Conservation (phyloP, 2,888 invertebrate species). For the Entomobrya proxima region DNA sequence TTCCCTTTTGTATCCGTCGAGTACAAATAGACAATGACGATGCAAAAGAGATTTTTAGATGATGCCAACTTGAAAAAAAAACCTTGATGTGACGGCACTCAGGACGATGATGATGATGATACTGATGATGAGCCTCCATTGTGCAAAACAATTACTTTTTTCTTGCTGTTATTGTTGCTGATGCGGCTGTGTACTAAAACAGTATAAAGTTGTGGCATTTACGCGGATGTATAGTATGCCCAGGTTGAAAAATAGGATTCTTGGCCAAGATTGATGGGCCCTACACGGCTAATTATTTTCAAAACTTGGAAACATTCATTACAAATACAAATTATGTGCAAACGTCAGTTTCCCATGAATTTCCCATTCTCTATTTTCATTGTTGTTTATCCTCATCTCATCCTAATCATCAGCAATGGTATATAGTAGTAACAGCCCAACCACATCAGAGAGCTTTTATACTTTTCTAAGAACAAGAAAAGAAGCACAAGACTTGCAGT, state of each 20-base stretch:
- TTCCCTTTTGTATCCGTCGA: background rate
- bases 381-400: slow-evolving; percentile 43
- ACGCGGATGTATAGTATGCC: background rate
- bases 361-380: slow-evolving; percentile 58
- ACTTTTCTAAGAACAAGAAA: slow-evolving; percentile 42
- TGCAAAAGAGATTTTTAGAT: background rate
- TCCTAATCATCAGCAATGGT: background rate
- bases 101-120: too few relatives aligned
- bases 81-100: background rate
- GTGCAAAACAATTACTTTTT: slow-evolving; percentile 37
- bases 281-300: slow-evolving; percentile 75
- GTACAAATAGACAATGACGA: background rate
- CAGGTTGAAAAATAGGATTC: slow-evolving; percentile 50
- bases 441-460: slow-evolving; percentile 43
- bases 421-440: background rate
- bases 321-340: slow-evolving; percentile 67
- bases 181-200: background rate
- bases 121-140: slow-evolving; percentile 13
- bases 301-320: slow-evolving; percentile 72
- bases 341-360: slow-evolving; percentile 69
- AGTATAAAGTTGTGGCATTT: background rate
- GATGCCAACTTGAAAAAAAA: background rate
- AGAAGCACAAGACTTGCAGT: background rate
- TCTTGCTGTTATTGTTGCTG: background rate
- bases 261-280: slow-evolving; percentile 73